phyloP scores from a whole-genome alignment of 2,888 invertebrate species.

The Nomada goodeniana region DNA sequence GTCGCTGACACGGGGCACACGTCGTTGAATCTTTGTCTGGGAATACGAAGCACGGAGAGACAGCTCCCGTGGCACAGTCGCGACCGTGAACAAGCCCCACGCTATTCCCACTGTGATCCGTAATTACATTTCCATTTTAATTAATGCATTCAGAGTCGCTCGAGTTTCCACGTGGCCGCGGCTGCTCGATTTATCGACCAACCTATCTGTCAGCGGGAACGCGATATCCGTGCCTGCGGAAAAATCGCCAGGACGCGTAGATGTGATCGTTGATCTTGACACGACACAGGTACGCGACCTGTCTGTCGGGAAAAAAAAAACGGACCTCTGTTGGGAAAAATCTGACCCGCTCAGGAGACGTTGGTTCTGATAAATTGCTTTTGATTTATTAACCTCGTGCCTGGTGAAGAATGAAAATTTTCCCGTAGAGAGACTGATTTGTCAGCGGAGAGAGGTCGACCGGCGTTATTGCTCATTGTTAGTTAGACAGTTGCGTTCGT shows the following conservation, averaged over 20 bases:
- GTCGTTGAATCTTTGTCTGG: background rate
- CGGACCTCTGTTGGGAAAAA: background rate
- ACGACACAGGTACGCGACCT: background rate
- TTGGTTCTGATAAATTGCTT: background rate
- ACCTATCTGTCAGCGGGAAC: background rate
- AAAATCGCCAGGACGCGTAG: background rate
- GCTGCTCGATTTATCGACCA: constrained; percentile 28
- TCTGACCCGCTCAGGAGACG: background rate
- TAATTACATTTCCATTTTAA: constrained; percentile 56
- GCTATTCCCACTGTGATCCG: constrained; percentile 18
- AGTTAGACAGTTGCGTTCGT: background rate
- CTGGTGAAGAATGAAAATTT: background rate
- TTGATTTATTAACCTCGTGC: constrained; percentile 1
- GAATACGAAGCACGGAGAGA: too few species aligned
- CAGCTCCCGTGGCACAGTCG: background rate
- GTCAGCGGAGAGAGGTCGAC: background rate
- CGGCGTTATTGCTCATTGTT: too few species aligned
- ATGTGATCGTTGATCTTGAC: background rate
- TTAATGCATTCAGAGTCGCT: constrained; percentile 34
- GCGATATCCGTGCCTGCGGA: constrained; percentile 4
- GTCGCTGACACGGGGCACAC: background rate
- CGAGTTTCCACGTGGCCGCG: constrained; percentile 26
- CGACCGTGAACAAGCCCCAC: constrained; percentile 24
- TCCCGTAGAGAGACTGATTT: background rate
- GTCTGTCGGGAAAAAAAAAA: background rate